Conservation (phyloP, 2,888 invertebrate species). For the Odontomyia ornata region DNA sequence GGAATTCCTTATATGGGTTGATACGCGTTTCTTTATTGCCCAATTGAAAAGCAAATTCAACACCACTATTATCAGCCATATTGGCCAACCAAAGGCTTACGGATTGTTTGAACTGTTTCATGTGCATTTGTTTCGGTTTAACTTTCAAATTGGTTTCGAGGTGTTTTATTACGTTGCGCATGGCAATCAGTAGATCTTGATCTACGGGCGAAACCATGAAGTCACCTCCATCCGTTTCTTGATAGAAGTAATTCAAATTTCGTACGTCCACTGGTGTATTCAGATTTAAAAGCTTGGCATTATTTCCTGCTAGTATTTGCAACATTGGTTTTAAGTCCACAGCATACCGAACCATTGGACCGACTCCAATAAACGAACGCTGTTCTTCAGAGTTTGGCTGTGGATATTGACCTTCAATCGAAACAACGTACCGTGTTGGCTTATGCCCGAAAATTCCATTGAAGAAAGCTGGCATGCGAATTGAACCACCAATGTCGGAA, state of each 20-base stretch:
- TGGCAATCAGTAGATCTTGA: conserved; percentile 73
- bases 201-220: conserved; percentile 77
- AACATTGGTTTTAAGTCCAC: conserved; percentile 83
- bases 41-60: conserved; percentile 73
- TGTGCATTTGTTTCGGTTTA: conserved; percentile 69
- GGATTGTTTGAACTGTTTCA: conserved; percentile 73
- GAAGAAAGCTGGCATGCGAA: conserved; percentile 93
- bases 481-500: conserved; percentile 97
- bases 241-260: conserved; percentile 79
- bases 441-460: conserved; percentile 96
- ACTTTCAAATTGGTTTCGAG: conserved; percentile 71
- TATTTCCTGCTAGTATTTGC: conserved; percentile 75
- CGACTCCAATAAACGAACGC: conserved; percentile 70
- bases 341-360: conserved; percentile 89
- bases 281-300: conserved; percentile 69
- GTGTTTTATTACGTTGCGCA: conserved; percentile 71
- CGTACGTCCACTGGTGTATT: conserved; percentile 74
- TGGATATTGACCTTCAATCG: conserved; percentile 85
- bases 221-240: conserved; percentile 80
- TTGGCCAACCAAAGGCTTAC: conserved; percentile 77
- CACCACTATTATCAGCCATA: conserved; percentile 72
- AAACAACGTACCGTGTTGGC: conserved; percentile 77
- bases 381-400: conserved; percentile 68
- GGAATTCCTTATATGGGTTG: conserved; percentile 72
- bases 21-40: conserved; percentile 71